Conservation (phyloP, 2,888 invertebrate species). For the Caenorhabditis sp. region DNA sequence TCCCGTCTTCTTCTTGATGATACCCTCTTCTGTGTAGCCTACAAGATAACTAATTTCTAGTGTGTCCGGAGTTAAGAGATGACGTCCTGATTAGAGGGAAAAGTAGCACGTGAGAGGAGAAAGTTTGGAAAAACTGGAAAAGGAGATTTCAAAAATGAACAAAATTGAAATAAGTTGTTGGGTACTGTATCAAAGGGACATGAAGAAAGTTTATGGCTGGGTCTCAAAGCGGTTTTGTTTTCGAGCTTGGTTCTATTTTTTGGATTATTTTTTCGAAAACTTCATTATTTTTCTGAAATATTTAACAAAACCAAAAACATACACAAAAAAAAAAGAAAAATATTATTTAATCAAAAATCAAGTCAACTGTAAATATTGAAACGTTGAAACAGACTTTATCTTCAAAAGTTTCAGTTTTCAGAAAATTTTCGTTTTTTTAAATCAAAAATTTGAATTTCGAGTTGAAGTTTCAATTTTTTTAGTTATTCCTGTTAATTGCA, state of each 20-base stretch:
- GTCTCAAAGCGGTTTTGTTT: neutral
- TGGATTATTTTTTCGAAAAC: no score
- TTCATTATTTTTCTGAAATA: no score
- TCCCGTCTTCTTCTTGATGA: constrained; percentile 14
- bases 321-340: no score
- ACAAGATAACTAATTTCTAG: constrained; percentile 32
- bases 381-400: no score
- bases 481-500: no score
- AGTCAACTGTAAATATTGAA: neutral
- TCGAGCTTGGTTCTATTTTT: no score
- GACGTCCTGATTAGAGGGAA: neutral
- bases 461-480: no score
- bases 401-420: neutral
- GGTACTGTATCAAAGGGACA: neutral
- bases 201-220: neutral
- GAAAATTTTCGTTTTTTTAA: neutral
- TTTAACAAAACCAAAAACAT: no score
- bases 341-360: neutral
- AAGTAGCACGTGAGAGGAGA: neutral
- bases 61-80: no score
- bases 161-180: neutral
- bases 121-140: no score
- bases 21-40: constrained; percentile 51
- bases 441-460: no score
- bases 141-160: neutral